Conservation (phyloP, 2,797 vertebrate genomes). For the Garrulus glandarius region DNA sequence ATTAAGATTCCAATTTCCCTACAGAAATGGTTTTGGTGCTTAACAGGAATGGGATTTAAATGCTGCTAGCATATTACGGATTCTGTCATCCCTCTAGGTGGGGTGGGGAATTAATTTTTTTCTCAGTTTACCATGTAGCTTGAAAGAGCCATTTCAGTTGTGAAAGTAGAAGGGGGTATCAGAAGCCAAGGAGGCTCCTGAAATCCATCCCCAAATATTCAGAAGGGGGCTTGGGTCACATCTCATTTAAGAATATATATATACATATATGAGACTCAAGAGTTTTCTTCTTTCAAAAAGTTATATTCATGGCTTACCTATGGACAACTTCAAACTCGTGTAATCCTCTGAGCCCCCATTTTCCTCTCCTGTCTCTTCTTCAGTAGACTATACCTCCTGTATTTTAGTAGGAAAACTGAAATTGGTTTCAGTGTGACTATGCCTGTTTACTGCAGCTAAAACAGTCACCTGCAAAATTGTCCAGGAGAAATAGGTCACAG, state of each 20-base stretch:
- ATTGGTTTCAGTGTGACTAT: slow-evolving; percentile 7
- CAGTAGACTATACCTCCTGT: slow-evolving; percentile 35
- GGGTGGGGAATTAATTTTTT: slow-evolving; percentile 47
- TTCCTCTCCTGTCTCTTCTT: slow-evolving; percentile 28
- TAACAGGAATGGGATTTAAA: slow-evolving; percentile 59
- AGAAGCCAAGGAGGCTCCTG: slow-evolving; percentile 44
- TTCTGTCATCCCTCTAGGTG: slow-evolving; percentile 43
- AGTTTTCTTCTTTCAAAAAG: slow-evolving; percentile 7
- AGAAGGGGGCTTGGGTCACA: slow-evolving; percentile 6
- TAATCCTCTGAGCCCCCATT: slow-evolving; percentile 11
- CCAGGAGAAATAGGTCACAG: slow-evolving; percentile 4
- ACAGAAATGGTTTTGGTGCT: slow-evolving; percentile 70
- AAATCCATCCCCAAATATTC: not conserved
- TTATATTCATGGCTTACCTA: slow-evolving; percentile 24
- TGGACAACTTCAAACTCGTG: slow-evolving; percentile 3
- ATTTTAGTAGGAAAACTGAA: slow-evolving; percentile 37
- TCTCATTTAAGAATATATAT: slow-evolving; percentile 5
- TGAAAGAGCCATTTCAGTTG: slow-evolving; percentile 55
- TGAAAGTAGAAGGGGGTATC: slow-evolving; percentile 17
- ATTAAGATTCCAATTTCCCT: slow-evolving; percentile 59
- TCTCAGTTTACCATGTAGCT: slow-evolving; percentile 58
- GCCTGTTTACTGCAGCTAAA: slow-evolving; percentile 16
- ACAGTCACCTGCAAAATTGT: slow-evolving; percentile 2
- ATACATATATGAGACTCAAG: not conserved
- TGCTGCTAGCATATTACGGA: slow-evolving; percentile 67